Evolutionary conservation across 1,140 invertebrate genomes (phyloP), one percentile per base, ranked within the genome.

Genomic region (Pseudobourletiella spinata): DNA sequence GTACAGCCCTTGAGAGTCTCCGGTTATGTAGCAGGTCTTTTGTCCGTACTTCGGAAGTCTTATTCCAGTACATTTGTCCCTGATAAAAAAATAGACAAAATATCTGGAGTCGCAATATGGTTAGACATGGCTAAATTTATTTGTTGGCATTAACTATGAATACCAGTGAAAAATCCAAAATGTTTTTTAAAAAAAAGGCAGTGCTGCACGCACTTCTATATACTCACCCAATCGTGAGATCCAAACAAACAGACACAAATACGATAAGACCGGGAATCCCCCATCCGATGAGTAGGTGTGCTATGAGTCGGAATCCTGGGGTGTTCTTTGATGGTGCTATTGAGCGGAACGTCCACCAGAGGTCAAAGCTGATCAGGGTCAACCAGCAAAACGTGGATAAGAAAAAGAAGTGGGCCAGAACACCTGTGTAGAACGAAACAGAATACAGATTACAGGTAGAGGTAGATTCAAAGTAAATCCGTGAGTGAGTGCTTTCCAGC

Each of bases 291-390:
- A 50, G 30, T 2, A 50, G 22, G 26, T 63, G 48, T 14, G 58
- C 30, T 25, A 29, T n/a, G 14, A 63, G 28, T 16, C 61, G 44
- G n/a, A 3, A 22, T 2, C 30, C 43, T 4, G 22, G 11, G 6
- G 18, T 43, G 20, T 58, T 63, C 46, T 44, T 54, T n/a, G 25
- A 25, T 6, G 30, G 50, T 4, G n/a, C 28, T 4, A 52, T 39
- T 11, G 59, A 59, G 4, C 43, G 28, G 56, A 66, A 66, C 14
- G 59, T 59, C 43, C 50, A 59, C 35, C 28, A 66, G 18, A 66
- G 29, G 25, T 66, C 64, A 39, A 66, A 56, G 26, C 60, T 66
- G 18, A 66, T 59, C 15, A 66, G 28, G 20, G 64, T 46, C 0
- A 66, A 22, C 59, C 60, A 62, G 16, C 39, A 59, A n/a, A 66